Conservation (phyloP, 2,888 invertebrate genomes). For the Kryphioiulus occultus region DNA sequence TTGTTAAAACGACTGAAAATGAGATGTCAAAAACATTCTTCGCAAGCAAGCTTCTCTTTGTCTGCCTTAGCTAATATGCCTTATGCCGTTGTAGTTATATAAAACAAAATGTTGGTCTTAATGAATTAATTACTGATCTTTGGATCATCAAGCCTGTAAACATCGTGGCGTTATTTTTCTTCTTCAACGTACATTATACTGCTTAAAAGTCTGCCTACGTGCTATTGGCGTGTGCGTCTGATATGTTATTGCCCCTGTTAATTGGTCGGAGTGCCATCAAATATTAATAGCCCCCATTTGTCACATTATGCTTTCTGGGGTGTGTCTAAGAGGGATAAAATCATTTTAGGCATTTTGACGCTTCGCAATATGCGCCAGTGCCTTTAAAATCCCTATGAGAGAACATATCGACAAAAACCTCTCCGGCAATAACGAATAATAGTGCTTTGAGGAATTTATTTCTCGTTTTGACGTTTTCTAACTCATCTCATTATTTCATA, state of each 20-base stretch:
- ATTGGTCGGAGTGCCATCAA: not conserved
- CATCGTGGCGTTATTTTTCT: not conserved
- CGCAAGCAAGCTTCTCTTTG: no score
- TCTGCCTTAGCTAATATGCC: no score
- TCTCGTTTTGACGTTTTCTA: no score
- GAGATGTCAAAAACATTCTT: no score
- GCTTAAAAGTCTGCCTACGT: not conserved
- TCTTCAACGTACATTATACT: not conserved
- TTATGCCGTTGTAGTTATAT: no score
- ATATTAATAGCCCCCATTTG: not conserved
- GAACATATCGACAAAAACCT: not conserved
- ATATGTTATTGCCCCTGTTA: not conserved
- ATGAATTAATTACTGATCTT: not conserved
- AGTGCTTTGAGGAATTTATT: no score
- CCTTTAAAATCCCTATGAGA: not conserved
- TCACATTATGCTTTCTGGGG: constrained; percentile 5
- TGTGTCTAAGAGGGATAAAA: not conserved
- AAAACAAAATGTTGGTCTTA: no score
- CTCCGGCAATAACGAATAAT: not conserved
- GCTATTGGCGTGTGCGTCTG: not conserved
- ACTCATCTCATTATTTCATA: no score
- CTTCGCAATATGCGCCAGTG: not conserved
- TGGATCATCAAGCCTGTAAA: not conserved
- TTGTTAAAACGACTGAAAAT: no score
- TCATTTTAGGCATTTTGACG: not conserved